Evolutionary conservation across 2,113 vertebrate species (phyloP).

Genomic region (Brachypodius melanocephalos): DNA sequence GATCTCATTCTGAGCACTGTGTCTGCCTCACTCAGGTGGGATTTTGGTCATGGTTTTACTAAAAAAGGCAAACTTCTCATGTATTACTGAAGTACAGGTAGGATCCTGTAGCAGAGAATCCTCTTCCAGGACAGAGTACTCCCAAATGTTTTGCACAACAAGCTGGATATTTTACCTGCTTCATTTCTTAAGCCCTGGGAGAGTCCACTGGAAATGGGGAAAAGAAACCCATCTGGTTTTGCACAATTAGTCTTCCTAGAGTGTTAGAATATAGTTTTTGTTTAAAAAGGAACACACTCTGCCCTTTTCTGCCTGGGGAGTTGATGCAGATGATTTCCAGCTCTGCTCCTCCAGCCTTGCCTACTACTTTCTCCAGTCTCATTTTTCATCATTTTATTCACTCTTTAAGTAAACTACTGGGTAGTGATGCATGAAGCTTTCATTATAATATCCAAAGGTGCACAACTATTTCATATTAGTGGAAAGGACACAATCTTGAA

Average conservation of each 20-base stretch:
- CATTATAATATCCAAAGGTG: not conserved
- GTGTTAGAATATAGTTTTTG: not conserved
- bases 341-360: not conserved
- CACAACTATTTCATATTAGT: not conserved
- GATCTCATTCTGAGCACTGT: not conserved
- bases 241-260: not conserved
- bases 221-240: not conserved
- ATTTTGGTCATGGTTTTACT: not conserved
- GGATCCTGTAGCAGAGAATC: not conserved
- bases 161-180: not conserved
- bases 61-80: not conserved
- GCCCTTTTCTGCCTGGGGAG: not conserved
- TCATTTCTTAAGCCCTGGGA: not conserved
- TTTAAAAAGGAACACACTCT: not conserved
- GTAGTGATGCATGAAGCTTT: not conserved
- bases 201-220: rapidly evolving
- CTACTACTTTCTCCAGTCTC: not conserved
- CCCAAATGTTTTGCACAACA: not conserved
- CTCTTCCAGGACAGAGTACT: not conserved
- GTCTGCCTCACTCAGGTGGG: not conserved
- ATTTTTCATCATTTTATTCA: constrained; percentile 12
- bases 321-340: not conserved
- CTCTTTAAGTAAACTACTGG: not conserved
- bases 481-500: not conserved
- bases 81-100: not conserved